Percentiles rank a stretch among this genome's conserved stretches.
Evolutionary conservation across 92 coral and sea anemone genomes (phyloP).

Genomic region (Meandrina meandrites): DNA sequence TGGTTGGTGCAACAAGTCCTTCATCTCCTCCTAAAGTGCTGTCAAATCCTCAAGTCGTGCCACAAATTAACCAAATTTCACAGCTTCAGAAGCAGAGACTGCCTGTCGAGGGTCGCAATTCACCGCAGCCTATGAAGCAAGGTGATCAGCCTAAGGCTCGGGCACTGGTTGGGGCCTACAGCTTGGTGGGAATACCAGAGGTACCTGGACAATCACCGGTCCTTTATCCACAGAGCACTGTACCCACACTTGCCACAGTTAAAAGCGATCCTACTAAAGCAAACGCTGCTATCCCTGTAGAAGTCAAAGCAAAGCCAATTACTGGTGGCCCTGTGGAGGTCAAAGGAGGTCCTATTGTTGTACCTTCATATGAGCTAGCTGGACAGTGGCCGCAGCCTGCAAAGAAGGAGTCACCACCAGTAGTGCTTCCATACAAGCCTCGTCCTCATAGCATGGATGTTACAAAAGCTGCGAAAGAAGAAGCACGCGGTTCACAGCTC

Average conservation of each 20-base stretch:
- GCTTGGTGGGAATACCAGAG: conserved; percentile 37
- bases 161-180: conserved; percentile 22
- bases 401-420: not conserved
- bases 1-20: conserved; percentile 43
- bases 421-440: not conserved
- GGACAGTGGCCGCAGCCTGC: conserved; percentile 30
- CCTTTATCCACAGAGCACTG: not conserved
- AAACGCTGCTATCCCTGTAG: not conserved
- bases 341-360: conserved; percentile 1
- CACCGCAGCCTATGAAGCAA: not conserved
- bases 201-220: not conserved
- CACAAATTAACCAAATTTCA: not conserved
- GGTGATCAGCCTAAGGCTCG: not conserved
- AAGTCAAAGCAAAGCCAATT: not conserved
- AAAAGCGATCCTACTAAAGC: not conserved
- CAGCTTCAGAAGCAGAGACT: not conserved
- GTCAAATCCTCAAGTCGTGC: not conserved
- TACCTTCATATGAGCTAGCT: conserved; percentile 26
- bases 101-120: not conserved
- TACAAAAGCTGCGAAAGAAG: not conserved
- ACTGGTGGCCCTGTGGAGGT: not conserved
- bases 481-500: not conserved
- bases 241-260: not conserved
- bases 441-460: too few relatives aligned
- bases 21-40: conserved; percentile 3